Evolutionary conservation across 2,113 vertebrate genomes (phyloP).

Genomic region (Myxocyprinus asiaticus): DNA sequence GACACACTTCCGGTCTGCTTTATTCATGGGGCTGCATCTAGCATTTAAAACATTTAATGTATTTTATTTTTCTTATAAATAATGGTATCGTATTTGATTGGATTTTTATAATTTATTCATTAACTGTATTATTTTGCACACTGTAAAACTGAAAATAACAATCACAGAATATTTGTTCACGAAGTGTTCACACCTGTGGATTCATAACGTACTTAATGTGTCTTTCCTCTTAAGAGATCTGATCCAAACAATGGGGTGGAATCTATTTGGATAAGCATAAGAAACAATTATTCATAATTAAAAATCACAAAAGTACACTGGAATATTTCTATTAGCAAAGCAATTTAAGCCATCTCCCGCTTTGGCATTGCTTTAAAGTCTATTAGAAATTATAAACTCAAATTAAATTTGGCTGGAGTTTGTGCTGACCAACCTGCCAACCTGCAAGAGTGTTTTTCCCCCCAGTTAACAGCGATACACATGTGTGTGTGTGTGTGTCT

Average conservation of each 20-base stretch:
- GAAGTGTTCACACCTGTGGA: too few relatives aligned
- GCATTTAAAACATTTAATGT: too few relatives aligned
- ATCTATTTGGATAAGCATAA: constrained; percentile 70
- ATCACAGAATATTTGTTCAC: too few relatives aligned
- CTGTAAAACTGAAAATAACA: too few relatives aligned
- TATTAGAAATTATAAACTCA: constrained; percentile 66
- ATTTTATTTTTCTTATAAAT: too few relatives aligned
- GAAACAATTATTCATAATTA: constrained; percentile 79
- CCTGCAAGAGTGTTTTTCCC: constrained; percentile 34
- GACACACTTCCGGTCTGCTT: too few relatives aligned
- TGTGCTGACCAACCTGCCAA: constrained; percentile 63
- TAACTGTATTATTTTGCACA: too few relatives aligned
- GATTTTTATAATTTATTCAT: too few relatives aligned
- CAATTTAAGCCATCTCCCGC: constrained; percentile 71
- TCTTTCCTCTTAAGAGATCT: neutral
- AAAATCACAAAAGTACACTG: constrained; percentile 73
- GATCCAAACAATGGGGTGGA: constrained; percentile 23
- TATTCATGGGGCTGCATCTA: too few relatives aligned
- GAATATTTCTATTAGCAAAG: constrained; percentile 66
- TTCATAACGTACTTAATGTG: too few relatives aligned
- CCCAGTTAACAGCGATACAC: neutral
- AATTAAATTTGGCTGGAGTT: constrained; percentile 64
- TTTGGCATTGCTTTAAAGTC: constrained; percentile 73
- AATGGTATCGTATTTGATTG: too few relatives aligned
- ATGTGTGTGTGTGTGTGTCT: neutral